Base-by-base conservation (phyloP, 2,888 invertebrate genomes). In the Quadroppia sp. region DNA sequence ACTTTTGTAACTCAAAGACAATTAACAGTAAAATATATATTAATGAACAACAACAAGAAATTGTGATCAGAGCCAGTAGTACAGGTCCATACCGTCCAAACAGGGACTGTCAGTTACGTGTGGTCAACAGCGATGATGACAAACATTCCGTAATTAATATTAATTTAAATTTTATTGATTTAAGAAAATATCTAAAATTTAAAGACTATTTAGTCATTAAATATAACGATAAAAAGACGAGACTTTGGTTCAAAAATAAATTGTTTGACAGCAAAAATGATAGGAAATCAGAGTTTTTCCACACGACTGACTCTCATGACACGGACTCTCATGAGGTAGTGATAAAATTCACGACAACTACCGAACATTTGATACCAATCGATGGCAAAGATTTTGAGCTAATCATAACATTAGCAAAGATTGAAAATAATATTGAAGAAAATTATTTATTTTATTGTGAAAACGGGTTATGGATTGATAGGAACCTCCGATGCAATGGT, bases 401-500 rank as follows among this genome's bases (percentile, higher is more conserved):
- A 11, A 23, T 67, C 6, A 11, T 67, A n/a, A 67, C 67, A 20
- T 15, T 13, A 23, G 13, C 40, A 64, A 64, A 36, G 32, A 36
- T 6, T 20, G 20, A 2, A 20, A 20, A n/a, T 20, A 15, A 20
- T 7, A 50, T 3, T n/a, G 50, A 36, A 64, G 17, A 67, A 40
- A 30, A 17, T 4, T 67, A 11, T 23, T 23, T 67, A 20, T 67
- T 67, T 23, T 20, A 67, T 36, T 67, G 67, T 20, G 67, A 40
- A 40, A 67, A 67, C 25, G 13, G 23, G 20, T n/a, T 40, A 15
- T 67, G 67, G 13, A 67, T 67, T 67, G 17, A 67, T 1, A 36
- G 42, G 15, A 36, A 20, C 13, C 40, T 40, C 20, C 36, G 48
- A 50, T 74, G 74, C 32, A 74, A 74, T 20, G 74, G 74, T 13